Conservation (phyloP, 2,888 invertebrate genomes). For the Adela reaumurella region DNA sequence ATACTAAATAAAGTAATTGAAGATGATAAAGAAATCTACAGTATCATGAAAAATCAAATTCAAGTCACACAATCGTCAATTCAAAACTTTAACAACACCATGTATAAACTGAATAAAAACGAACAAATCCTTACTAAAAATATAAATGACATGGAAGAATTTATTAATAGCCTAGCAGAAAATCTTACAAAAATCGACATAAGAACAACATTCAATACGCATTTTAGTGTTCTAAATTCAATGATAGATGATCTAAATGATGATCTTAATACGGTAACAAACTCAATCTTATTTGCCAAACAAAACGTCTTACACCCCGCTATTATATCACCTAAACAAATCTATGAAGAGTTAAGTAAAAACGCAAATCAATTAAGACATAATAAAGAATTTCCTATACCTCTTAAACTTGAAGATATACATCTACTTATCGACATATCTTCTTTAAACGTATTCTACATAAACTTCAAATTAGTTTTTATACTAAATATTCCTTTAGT, state of each 20-base stretch:
- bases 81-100: conserved; percentile 9
- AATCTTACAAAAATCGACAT: conserved; percentile 8
- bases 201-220: background rate
- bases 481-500: conserved; percentile 5
- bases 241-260: background rate
- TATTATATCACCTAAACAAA: conserved; percentile 12
- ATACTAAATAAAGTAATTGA: conserved; percentile 5
- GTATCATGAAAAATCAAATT: conserved; percentile 9
- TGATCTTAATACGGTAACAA: conserved; percentile 4
- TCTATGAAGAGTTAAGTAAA: conserved; percentile 9
- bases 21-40: conserved; percentile 7
- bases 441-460: background rate
- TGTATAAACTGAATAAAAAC: conserved; percentile 5
- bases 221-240: background rate
- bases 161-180: conserved; percentile 11
- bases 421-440: conserved; percentile 3
- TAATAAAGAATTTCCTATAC: background rate
- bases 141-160: conserved; percentile 8
- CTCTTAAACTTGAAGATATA: background rate
- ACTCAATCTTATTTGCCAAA: conserved; percentile 5
- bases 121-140: conserved; percentile 1
- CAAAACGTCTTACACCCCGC: conserved; percentile 12
- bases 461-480: background rate
- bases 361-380: conserved; percentile 7
- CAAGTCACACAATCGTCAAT: conserved; percentile 10